Evolutionary conservation across 2,888 invertebrate species (phyloP), one percentile per base, ranked within the genome.

Genomic region (Aromia moschata): DNA sequence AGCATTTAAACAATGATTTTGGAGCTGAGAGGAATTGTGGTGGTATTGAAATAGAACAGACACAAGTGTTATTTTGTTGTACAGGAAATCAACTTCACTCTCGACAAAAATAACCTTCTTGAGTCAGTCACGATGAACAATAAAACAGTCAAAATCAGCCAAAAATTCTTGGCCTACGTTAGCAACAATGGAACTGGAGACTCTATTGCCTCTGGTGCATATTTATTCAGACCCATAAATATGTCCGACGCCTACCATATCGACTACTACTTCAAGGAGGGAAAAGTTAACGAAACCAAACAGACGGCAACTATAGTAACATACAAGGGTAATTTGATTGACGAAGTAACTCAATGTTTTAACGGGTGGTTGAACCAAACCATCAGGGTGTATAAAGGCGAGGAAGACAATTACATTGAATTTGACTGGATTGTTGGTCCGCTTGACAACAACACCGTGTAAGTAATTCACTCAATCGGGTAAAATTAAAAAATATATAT

Each of bases 141-240:
- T 1, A 30, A 76, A 75, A 69, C 77, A 11, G 25, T 75, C 64
- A 20, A 75, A 43, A 14, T 88, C 46, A 68, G 77, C 4, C 91
- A 92, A 74, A 83, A 87, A 3, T 89, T 91, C 72, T 82, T 85
- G 33, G 94, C 87, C 73, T 96, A 95, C 71, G 80, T 84, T 7
- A 90, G 87, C 0, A 85, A 84, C 25, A 76, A 76, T 2, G 92
- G 92, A 0, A 83, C 74, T 0, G 80, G 82, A 2, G 84, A 83
- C 1, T 85, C 86, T 65, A 83, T 93, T 52, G 88, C 94, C 0
- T 96, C 96, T 0, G 98, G 97, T 0, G 97, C 97, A 0, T 98
- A 98, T 71, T 90, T 96, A 30, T 93, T 94, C 78, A 83, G 93
- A 41, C 93, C 93, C 17, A 17, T 40, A 41, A 52, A 52, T 33